Evolutionary conservation across 2,113 vertebrate genomes (phyloP).

Genomic region (Cephalopterus ornatus): DNA sequence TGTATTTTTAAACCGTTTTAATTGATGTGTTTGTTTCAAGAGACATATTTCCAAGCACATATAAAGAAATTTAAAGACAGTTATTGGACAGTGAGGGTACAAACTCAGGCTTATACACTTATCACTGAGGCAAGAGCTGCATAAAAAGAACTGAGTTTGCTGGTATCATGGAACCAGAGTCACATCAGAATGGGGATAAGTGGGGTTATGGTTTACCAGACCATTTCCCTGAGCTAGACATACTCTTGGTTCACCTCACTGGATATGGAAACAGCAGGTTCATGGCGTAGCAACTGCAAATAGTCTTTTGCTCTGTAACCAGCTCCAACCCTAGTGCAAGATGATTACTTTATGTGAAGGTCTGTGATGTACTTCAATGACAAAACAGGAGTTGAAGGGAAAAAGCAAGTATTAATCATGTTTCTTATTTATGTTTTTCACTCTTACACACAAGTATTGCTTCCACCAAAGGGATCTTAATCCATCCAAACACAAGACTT

Average conservation of each 20-base stretch:
- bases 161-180: not conserved
- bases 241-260: not conserved
- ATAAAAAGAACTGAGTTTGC: not conserved
- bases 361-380: not conserved
- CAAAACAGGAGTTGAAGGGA: not conserved
- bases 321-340: not conserved
- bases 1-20: not conserved
- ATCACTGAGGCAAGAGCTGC: not conserved
- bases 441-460: not conserved
- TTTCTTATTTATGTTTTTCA: not conserved
- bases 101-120: not conserved
- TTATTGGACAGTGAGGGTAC: not conserved
- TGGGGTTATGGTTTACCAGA: not conserved
- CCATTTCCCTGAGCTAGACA: not conserved
- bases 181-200: not conserved
- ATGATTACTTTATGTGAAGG: not conserved
- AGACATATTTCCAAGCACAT: not conserved
- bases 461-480: not conserved
- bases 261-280: not conserved
- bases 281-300: not conserved
- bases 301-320: not conserved
- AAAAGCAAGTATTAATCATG: not conserved
- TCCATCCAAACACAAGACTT: not conserved
- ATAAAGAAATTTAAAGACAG: not conserved
- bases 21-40: not conserved